Base-by-base conservation (phyloP, 2,888 invertebrate genomes). In the Xiphydria camelus region DNA sequence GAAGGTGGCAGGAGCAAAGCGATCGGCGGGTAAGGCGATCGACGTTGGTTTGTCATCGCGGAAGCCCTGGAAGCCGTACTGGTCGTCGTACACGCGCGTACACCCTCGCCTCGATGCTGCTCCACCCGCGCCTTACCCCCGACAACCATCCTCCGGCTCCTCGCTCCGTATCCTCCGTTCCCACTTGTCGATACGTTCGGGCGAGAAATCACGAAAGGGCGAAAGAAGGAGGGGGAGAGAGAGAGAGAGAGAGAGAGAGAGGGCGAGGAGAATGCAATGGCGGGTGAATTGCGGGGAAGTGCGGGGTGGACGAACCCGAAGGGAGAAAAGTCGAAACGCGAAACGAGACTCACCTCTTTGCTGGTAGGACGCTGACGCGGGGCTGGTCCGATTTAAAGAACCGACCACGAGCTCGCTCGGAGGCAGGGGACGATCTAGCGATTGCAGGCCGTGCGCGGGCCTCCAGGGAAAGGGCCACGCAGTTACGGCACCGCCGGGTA, bases 1-100 rank as follows among this genome's bases (percentile, higher is more conserved):
- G 57, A 14, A 71, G 62, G 66, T 65, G 64, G 61, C 62, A 64
- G 60, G 55, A 64, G 70, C 70, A 70, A 73, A 73, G 68, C 74
- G 72, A 72, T 74, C 68, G 69, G 66, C 63, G 67, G 64, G 66
- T 73, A 74, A 73, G 72, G 64, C 69, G 72, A 74, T 73, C 72
- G 73, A 66, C 70, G 73, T 73, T 73, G 73, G 74, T 73, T 74
- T 74, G 72, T 71, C 70, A 68, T 61, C 63, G 67, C 63, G 66
- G 73, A 72, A 72, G 73, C 72, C 74, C 46, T 68, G 61, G 73
- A 74, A 74, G 74, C 73, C 73, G 21, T 69, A 73, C 61, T 51
- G 39, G 44, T 55, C 49, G 51, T 49, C 58, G 61, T 61, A 58
- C 60, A 60, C 55, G 55, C 52, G 58, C 51, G 22, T 34, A 39